A percentile compares a stretch with the other conserved stretches of the same genome.
Conservation (phyloP, 2,113 vertebrate species). For the Anarhynchus alexandrinus region DNA sequence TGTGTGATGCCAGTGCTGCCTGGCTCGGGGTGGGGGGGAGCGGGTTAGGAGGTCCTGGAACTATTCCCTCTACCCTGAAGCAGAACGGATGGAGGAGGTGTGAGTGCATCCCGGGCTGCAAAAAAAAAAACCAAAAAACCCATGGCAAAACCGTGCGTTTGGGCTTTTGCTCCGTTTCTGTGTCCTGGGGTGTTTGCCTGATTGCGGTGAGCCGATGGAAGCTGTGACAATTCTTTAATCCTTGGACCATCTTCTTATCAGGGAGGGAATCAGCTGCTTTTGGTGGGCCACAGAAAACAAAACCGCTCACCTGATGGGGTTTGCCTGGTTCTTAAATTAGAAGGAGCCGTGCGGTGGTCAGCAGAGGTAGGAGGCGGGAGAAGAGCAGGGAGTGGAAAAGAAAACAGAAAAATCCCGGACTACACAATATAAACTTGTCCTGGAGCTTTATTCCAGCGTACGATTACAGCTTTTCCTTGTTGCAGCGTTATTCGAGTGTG, state of each 20-base stretch:
- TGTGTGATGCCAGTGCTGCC: not conserved
- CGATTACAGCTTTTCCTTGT: not conserved
- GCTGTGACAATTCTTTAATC: not conserved
- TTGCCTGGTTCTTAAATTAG: not conserved
- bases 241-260: not conserved
- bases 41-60: not conserved
- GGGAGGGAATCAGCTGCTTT: not conserved
- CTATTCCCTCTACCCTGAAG: not conserved
- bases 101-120: not conserved
- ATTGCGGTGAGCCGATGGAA: not conserved
- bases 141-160: accelerated
- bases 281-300: not conserved
- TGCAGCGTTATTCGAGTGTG: not conserved
- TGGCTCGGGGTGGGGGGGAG: not conserved
- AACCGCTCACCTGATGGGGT: not conserved
- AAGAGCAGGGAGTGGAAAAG: not conserved
- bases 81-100: not conserved
- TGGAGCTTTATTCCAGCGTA: not conserved
- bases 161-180: not conserved
- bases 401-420: not conserved
- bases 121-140: not conserved
- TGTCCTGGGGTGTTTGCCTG: not conserved
- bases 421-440: not conserved
- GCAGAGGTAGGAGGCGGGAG: not conserved
- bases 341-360: not conserved